Evolutionary conservation across 2,797 vertebrate species (phyloP).

Genomic region (Acanthornis magna): DNA sequence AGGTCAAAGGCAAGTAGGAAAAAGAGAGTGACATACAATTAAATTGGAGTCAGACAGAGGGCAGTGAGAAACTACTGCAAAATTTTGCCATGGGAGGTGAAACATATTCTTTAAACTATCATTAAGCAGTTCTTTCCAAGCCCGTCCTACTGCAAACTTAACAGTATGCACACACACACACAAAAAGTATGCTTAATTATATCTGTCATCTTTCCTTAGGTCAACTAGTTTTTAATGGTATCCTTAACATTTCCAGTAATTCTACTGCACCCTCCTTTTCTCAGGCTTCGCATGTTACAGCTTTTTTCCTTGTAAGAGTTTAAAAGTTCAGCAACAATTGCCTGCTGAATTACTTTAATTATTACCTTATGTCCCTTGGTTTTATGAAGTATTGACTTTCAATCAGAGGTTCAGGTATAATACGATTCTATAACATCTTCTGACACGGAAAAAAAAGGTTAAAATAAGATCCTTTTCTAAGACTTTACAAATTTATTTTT

Average conservation of each 20-base stretch:
- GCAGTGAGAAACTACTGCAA: neutral
- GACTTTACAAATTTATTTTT: constrained; percentile 2
- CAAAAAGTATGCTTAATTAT: constrained; percentile 6
- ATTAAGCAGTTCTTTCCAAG: constrained; percentile 29
- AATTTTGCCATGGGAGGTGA: neutral
- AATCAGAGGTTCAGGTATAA: constrained; percentile 3
- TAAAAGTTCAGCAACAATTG: constrained; percentile 30
- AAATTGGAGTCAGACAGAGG: neutral
- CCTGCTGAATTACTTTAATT: constrained; percentile 20
- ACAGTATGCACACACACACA: neutral
- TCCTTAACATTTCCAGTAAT: constrained; percentile 49
- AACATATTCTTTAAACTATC: neutral
- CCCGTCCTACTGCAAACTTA: neutral
- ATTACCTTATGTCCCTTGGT: neutral
- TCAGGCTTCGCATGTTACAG: neutral
- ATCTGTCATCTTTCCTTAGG: neutral
- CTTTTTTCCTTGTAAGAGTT: neutral
- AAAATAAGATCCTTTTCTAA: neutral
- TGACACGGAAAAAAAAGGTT: neutral
- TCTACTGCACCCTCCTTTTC: neutral
- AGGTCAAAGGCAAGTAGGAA: neutral
- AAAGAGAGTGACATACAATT: neutral
- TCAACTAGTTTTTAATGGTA: constrained; percentile 24
- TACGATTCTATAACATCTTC: neutral
- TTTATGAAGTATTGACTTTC: constrained; percentile 39